Conservation (phyloP, 2,888 invertebrate genomes). For the Drosophila koepferae region DNA sequence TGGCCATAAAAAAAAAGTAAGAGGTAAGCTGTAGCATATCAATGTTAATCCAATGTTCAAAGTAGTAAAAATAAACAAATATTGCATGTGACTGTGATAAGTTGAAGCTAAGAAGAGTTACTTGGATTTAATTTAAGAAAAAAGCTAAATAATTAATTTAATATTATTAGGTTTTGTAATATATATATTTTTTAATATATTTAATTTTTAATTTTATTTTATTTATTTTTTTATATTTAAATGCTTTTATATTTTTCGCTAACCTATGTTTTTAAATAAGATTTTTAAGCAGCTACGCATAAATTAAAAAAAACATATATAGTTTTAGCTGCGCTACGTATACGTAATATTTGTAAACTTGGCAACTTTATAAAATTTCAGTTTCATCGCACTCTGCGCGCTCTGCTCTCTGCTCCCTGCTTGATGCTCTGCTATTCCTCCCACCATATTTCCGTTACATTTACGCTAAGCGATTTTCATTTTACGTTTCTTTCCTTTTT, state of each 20-base stretch:
- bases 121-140: neutral
- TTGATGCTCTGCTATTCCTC: neutral
- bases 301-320: neutral
- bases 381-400: constrained; percentile 3
- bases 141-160: too few relatives aligned
- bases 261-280: neutral
- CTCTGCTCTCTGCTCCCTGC: neutral
- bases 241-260: neutral
- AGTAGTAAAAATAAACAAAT: neutral
- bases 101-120: neutral
- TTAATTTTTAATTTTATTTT: too few relatives aligned
- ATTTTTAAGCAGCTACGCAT: neutral
- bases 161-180: neutral
- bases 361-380: constrained; percentile 32
- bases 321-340: neutral
- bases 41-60: neutral
- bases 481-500: constrained; percentile 17
- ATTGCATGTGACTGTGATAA: neutral
- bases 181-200: neutral
- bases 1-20: constrained; percentile 18
- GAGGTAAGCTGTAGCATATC: constrained; percentile 10
- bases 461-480: constrained; percentile 50
- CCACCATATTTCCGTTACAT: constrained; percentile 46
- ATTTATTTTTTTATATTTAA: too few relatives aligned
- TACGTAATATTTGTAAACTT: constrained; percentile 31